Conservation (phyloP, 2,888 invertebrate genomes). For the Horisme vitalbata region DNA sequence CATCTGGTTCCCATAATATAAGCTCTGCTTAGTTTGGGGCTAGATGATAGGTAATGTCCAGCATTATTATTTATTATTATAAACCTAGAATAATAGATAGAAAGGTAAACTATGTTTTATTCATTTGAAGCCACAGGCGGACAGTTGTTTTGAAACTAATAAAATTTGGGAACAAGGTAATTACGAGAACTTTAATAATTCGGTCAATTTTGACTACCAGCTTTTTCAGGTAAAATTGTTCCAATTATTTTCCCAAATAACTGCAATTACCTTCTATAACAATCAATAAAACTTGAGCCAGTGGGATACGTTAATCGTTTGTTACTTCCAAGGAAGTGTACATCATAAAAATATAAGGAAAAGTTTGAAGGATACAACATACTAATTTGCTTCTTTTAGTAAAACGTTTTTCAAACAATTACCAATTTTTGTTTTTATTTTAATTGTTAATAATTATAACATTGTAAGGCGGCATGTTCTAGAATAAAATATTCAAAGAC, state of each 20-base stretch:
- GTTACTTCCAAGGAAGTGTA: constrained; percentile 9
- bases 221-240: constrained; percentile 19
- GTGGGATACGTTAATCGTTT: constrained; percentile 16
- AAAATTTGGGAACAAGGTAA: constrained; percentile 5
- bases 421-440: no score
- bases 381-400: constrained; percentile 1
- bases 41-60: no score
- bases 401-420: no score
- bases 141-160: constrained; percentile 1
- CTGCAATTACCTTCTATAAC: constrained; percentile 25
- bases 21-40: no score
- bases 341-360: constrained; percentile 1
- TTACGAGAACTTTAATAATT: constrained; percentile 18
- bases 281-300: constrained; percentile 18
- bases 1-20: no score
- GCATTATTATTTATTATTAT: no score
- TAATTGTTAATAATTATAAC: no score
- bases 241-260: constrained; percentile 28
- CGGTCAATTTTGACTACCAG: constrained; percentile 12
- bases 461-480: no score
- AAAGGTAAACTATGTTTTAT: no score
- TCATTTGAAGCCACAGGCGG: no score
- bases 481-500: no score
- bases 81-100: no score
- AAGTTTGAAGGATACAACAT: constrained; percentile 12